Evolutionary conservation across 1,140 invertebrate genomes (phyloP).

Genomic region (Bactericera cockerelli): DNA sequence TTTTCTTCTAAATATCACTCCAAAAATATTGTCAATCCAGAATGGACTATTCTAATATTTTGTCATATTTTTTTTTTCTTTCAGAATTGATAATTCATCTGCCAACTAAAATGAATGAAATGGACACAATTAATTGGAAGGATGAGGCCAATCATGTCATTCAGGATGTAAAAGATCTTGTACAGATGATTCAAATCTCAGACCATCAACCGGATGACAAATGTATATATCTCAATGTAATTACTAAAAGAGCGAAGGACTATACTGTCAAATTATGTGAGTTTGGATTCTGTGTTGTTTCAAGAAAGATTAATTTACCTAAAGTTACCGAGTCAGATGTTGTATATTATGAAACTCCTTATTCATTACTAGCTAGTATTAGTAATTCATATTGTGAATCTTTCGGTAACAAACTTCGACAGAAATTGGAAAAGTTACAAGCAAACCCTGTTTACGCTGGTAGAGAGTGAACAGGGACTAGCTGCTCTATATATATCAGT

Average conservation of each 20-base stretch:
- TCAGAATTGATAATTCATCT: background rate
- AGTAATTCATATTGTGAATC: slow-evolving; percentile 4
- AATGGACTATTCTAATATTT: too few relatives aligned
- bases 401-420: background rate
- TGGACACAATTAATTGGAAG: background rate
- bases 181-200: slow-evolving; percentile 1
- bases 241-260: background rate
- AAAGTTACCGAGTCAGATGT: background rate
- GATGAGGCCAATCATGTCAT: background rate
- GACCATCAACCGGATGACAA: background rate
- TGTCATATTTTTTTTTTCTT: too few relatives aligned
- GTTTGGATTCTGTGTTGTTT: background rate
- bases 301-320: background rate
- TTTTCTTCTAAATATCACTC: too few relatives aligned
- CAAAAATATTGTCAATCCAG: too few relatives aligned
- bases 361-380: background rate
- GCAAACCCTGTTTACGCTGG: background rate
- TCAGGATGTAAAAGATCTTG: background rate
- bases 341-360: slow-evolving; percentile 1
- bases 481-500: too few relatives aligned
- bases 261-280: slow-evolving; percentile 2
- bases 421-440: background rate
- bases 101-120: background rate
- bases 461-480: too few relatives aligned
- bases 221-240: slow-evolving; percentile 1